These are phyloP conservation scores for Eristalis tenax DNA, from an alignment of 2,888 invertebrate genomes.

Conservation along the genomic window DNA sequence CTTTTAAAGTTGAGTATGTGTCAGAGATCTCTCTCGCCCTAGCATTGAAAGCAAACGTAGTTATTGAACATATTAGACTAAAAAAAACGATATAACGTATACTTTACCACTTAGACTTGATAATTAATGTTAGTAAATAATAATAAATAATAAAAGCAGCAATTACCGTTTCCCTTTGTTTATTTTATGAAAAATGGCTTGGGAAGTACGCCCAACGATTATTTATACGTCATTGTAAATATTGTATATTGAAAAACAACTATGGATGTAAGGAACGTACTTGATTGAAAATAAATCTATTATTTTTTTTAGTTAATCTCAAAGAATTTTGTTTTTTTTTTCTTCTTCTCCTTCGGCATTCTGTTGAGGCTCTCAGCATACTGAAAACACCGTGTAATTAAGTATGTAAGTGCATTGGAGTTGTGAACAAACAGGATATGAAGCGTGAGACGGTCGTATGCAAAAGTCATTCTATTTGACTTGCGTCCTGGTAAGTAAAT, in stretches of 20 bases:
- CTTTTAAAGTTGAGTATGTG: conserved; percentile 55
- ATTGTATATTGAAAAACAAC: conserved; percentile 64
- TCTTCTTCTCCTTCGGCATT: not conserved
- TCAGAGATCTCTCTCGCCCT: conserved; percentile 56
- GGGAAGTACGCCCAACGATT: conserved; percentile 63
- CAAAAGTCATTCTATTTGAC: too few species aligned
- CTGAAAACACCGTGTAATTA: too few species aligned
- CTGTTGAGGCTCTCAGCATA: not conserved
- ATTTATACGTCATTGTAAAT: conserved; percentile 66
- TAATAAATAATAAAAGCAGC: conserved; percentile 11
- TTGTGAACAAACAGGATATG: too few species aligned
- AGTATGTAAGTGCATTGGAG: too few species aligned
- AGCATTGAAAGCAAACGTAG: conserved; percentile 57
- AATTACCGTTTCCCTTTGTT: conserved; percentile 56
- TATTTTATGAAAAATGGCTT: conserved; percentile 53
- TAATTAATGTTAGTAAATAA: conserved; percentile 38
- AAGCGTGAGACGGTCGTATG: too few species aligned
- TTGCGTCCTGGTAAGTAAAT: too few species aligned
- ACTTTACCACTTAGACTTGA: conserved; percentile 59
- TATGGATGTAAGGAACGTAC: conserved; percentile 37
- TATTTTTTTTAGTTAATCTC: conserved; percentile 68
- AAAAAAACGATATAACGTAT: conserved; percentile 59
- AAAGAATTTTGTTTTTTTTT: conserved; percentile 26
- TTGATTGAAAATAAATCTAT: conserved; percentile 62
- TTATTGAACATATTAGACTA: conserved; percentile 59